Evolutionary conservation across 2,797 vertebrate species (phyloP).

Genomic region (Eutrigla gurnardus): DNA sequence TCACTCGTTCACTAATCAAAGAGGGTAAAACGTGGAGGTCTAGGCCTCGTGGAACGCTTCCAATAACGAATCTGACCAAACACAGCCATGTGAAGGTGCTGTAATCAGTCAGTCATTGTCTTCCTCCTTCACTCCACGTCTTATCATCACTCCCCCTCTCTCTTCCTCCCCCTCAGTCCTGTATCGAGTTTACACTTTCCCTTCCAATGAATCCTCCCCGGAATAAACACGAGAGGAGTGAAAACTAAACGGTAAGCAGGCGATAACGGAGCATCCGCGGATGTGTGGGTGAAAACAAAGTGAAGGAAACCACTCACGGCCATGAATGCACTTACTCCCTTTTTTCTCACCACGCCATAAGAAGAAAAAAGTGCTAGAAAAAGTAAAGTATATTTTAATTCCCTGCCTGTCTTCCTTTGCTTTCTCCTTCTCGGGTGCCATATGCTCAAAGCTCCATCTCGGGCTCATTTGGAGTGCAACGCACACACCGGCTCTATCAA

Average conservation of each 20-base stretch:
- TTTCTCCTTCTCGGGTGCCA: slow-evolving; percentile 73
- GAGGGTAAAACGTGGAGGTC: slow-evolving; percentile 5
- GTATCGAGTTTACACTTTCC: slow-evolving; percentile 47
- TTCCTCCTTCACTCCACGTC: slow-evolving; percentile 38
- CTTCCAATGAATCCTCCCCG: slow-evolving; percentile 39
- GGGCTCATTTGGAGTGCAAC: slow-evolving; percentile 75
- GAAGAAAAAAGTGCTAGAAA: slow-evolving; percentile 37
- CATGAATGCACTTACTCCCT: slow-evolving; percentile 39
- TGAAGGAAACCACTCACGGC: slow-evolving; percentile 55
- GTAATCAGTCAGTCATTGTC: slow-evolving; percentile 68
- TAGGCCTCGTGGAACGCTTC: slow-evolving; percentile 47
- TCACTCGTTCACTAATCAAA: slow-evolving; percentile 1
- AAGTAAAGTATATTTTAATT: slow-evolving; percentile 69
- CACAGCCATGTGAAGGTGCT: slow-evolving; percentile 56
- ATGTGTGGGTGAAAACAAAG: slow-evolving; percentile 66
- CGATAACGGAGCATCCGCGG: slow-evolving; percentile 33
- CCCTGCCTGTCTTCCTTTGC: slow-evolving; percentile 48
- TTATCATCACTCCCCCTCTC: slow-evolving; percentile 28
- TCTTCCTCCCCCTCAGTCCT: slow-evolving; percentile 11
- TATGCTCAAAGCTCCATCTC: slow-evolving; percentile 82
- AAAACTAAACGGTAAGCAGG: slow-evolving; percentile 39
- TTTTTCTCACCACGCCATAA: slow-evolving; percentile 24
- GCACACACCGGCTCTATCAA: slow-evolving; percentile 64
- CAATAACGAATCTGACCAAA: slow-evolving; percentile 63
- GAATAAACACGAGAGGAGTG: slow-evolving; percentile 48